These are phyloP conservation scores for Ectemnius cavifrons DNA, from an alignment of 2,888 invertebrate species.

Conservation along the genomic window DNA sequence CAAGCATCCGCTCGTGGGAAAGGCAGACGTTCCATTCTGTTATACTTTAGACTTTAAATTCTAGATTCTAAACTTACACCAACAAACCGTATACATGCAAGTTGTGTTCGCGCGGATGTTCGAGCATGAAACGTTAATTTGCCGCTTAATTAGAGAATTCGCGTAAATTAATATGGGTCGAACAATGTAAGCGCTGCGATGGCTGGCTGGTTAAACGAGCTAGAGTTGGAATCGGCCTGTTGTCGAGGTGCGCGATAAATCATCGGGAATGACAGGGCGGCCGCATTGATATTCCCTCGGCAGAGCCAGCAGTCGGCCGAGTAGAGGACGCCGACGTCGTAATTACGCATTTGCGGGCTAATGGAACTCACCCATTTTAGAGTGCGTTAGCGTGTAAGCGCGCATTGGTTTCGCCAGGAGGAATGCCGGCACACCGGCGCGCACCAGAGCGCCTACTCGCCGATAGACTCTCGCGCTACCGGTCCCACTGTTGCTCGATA, in stretches of 20 bases:
- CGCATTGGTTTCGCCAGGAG: slow-evolving; percentile 73
- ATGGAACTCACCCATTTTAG: slow-evolving; percentile 73
- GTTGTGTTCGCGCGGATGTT: background rate
- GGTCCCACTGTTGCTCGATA: slow-evolving; percentile 72
- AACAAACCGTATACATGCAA: background rate
- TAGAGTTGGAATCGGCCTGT: background rate
- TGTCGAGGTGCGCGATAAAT: background rate
- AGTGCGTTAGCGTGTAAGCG: slow-evolving; percentile 74
- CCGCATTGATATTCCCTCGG: slow-evolving; percentile 21
- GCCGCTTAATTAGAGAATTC: background rate
- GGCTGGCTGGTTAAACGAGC: no score
- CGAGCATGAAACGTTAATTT: background rate
- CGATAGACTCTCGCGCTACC: slow-evolving; percentile 74
- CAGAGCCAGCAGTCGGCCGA: slow-evolving; percentile 2
- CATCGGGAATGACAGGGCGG: slow-evolving; percentile 12
- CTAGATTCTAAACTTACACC: no score
- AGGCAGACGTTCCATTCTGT: slow-evolving; percentile 18
- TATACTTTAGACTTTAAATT: no score
- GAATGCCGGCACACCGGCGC: slow-evolving; percentile 74
- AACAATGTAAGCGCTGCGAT: background rate
- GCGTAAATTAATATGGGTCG: background rate
- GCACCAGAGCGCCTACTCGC: slow-evolving; percentile 73
- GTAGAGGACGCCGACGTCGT: no score
- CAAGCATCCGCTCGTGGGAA: slow-evolving; percentile 27
- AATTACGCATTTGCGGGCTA: slow-evolving; percentile 2